Base-by-base conservation (phyloP, 2,113 vertebrate species). In the Cricetomys ansorgei region DNA sequence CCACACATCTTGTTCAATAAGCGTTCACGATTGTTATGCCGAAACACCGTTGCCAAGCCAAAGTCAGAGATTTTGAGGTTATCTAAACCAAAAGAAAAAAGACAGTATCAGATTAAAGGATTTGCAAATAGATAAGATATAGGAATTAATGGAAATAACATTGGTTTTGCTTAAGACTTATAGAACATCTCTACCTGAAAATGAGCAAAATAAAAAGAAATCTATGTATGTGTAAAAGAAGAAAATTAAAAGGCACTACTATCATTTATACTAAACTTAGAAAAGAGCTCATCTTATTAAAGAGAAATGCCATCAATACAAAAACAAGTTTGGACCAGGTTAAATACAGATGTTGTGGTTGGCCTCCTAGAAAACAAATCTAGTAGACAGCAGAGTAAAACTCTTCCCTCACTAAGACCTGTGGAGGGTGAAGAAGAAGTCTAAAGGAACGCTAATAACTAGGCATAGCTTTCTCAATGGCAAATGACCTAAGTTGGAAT, bases 11-110 rank as follows among this genome's bases (percentile, higher is more conserved):
- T 99, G 96, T 95, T 99, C 84, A 99, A 97, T 31, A 98, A 97
- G 21, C 99, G 99, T 97, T 99, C 99, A 4, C 98, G 98, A 23
- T 99, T 99, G 85, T 99, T 99, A 97, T 99, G 99, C 27, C 98
- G 99, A 98, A 99, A 99, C 94, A 99, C 99, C 2, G 99, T 99
- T 1, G 99, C 99, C 97, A 99, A 96, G 1, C 99, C 99, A 10
- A 99, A 99, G 96, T 99, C 99, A 0, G 99, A 99, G 97, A 99
- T 99, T 98, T 99, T 99, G 95, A 99, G 98, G 97, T 99, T 99
- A 98, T 99, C 99, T 99, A 96, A 15, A 64, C 9, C 85, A 89
- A 95, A 96, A 43, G 77, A 65, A 93, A 70, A 76, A 85, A 25
- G 45, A 73, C 7, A 23, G 9, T 34, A 57, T 1, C 29, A 13